Percentiles rank a stretch among this genome's conserved stretches.
Conservation (phyloP, 2,888 invertebrate genomes). For the Amphipyra tragopoginis region DNA sequence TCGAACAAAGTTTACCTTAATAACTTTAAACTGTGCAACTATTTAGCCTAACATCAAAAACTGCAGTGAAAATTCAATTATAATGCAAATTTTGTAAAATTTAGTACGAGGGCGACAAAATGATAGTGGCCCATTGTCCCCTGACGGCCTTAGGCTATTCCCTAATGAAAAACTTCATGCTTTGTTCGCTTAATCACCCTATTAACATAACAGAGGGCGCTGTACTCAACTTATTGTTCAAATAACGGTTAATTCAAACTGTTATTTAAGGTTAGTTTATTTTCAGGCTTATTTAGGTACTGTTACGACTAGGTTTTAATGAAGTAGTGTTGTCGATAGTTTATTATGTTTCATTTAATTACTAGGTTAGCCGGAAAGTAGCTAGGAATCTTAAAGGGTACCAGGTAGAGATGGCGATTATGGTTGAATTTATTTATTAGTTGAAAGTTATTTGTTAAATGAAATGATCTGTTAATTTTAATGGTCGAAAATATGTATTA, state of each 20-base stretch:
- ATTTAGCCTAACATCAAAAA: conserved; percentile 33
- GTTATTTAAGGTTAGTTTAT: conserved; percentile 22
- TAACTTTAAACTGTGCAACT: conserved; percentile 7
- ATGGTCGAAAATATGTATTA: too few relatives aligned
- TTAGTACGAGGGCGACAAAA: conserved; percentile 34
- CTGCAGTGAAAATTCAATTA: conserved; percentile 46
- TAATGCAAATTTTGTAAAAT: conserved; percentile 42
- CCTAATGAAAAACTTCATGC: conserved; percentile 56
- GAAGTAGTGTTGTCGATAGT: not conserved
- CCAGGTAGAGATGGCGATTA: too few relatives aligned
- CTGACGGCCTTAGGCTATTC: conserved; percentile 48
- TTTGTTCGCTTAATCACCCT: conserved; percentile 60
- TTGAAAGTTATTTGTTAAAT: too few relatives aligned
- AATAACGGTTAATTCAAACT: conserved; percentile 33
- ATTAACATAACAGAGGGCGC: conserved; percentile 58
- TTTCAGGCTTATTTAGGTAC: conserved; percentile 16
- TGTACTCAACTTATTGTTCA: conserved; percentile 55
- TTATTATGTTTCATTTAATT: not conserved
- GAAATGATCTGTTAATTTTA: too few relatives aligned
- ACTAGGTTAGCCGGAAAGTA: too few relatives aligned
- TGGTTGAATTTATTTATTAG: too few relatives aligned
- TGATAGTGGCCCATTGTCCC: conserved; percentile 45
- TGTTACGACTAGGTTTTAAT: not conserved
- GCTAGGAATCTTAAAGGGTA: too few relatives aligned
- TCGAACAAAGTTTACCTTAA: conserved; percentile 17